phyloP scores from a whole-genome alignment of 1,140 invertebrate species.

The Bicyclus anynana region DNA sequence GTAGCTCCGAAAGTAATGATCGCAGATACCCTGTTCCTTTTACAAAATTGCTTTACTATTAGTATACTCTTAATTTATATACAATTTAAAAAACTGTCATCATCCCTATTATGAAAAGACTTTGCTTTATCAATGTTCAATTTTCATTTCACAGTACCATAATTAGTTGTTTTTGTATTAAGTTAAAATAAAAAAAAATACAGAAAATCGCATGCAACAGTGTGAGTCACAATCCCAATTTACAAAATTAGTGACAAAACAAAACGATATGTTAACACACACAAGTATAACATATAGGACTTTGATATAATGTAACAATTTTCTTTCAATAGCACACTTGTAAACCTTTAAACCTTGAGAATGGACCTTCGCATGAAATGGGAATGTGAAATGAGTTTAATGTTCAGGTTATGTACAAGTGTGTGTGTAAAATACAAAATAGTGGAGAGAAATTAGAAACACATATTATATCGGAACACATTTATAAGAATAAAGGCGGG shows the following conservation, averaged over 20 bases:
- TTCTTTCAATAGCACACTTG: background rate
- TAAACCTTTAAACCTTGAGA: background rate
- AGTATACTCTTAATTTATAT: too few species aligned
- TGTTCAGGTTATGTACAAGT: background rate
- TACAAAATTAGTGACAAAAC: conserved; percentile 19
- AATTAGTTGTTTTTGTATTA: too few species aligned
- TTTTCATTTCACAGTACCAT: too few species aligned
- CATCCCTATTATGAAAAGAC: too few species aligned
- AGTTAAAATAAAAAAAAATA: too few species aligned
- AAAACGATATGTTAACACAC: conserved; percentile 6
- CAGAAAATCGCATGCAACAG: conserved; percentile 11
- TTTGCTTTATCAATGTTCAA: too few species aligned
- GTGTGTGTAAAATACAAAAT: background rate
- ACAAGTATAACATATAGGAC: background rate
- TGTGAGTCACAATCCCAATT: conserved; percentile 11
- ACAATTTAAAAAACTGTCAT: too few species aligned
- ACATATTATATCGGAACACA: too few species aligned
- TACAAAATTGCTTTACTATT: too few species aligned
- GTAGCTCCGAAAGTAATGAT: too few species aligned
- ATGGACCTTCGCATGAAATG: conserved; percentile 50
- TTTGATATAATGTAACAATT: background rate
- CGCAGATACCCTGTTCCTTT: too few species aligned
- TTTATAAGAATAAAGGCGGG: too few species aligned
- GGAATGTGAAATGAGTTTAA: conserved; percentile 9
- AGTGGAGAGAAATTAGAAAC: background rate